Evolutionary conservation across 2,113 vertebrate genomes (phyloP).

Genomic region (Rhizomys pruinosus): DNA sequence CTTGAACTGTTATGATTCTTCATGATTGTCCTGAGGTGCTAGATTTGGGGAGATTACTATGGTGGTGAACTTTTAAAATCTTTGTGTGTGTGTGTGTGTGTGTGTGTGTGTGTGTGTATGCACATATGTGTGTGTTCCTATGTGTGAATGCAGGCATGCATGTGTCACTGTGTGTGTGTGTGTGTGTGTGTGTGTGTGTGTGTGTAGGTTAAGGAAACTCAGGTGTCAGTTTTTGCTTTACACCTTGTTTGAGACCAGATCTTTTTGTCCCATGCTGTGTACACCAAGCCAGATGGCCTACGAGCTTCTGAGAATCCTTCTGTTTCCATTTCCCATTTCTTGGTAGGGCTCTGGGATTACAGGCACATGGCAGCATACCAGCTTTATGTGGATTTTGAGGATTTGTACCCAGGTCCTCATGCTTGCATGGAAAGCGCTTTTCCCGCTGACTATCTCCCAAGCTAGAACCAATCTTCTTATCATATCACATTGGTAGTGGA

Average conservation of each 20-base stretch:
- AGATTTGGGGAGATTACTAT: background rate
- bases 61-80: background rate
- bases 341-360: background rate
- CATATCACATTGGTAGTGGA: accelerated
- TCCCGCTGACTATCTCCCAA: background rate
- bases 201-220: background rate
- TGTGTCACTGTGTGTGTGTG: no score
- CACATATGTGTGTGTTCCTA: no score
- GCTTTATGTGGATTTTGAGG: background rate
- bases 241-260: no score
- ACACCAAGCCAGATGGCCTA: background rate
- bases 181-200: no score
- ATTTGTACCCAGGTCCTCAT: background rate
- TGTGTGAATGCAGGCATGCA: no score
- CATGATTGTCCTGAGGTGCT: background rate
- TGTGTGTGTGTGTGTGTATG: background rate
- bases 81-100: background rate
- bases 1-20: background rate
- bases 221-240: background rate
- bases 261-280: background rate
- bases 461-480: background rate
- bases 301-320: background rate
- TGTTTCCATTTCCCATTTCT: background rate
- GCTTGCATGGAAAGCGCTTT: background rate
- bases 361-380: background rate